Evolutionary conservation across 2,113 vertebrate species (phyloP).

Genomic region (Oncorhynchus gorbuscha): DNA sequence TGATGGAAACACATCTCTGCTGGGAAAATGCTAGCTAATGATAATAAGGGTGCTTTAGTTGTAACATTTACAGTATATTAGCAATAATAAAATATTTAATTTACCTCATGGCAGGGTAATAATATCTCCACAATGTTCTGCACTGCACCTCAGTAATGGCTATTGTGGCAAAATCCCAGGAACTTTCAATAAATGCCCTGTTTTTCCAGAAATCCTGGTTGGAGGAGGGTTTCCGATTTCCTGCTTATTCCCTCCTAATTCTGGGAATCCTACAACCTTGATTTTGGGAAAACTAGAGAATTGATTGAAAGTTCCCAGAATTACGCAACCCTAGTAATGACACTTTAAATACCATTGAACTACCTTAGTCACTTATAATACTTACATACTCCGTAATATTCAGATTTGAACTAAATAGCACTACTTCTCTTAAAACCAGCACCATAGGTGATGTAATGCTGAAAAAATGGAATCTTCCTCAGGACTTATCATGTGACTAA

Average conservation of each 20-base stretch:
- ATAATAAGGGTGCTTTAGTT: neutral
- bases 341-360: neutral
- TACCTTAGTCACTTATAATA: constrained; percentile 5
- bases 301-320: too few species aligned
- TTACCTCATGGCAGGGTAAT: neutral
- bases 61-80: neutral
- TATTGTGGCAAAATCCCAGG: too few species aligned
- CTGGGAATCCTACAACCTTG: too few species aligned
- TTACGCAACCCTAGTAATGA: too few species aligned
- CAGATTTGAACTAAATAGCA: constrained; percentile 34
- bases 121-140: neutral
- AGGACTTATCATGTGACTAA: constrained; percentile 61
- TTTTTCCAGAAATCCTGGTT: too few species aligned
- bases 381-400: constrained; percentile 31
- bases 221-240: too few species aligned
- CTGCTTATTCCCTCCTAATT: too few species aligned
- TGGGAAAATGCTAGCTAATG: too few species aligned
- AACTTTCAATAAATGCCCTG: too few species aligned
- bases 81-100: neutral
- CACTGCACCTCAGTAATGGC: neutral
- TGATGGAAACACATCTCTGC: too few species aligned
- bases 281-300: too few species aligned
- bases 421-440: constrained; percentile 8
- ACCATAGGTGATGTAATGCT: constrained; percentile 30
- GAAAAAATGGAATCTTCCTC: constrained; percentile 44